Conservation (phyloP, 2,888 invertebrate species). For the Drosophila percnosoma region DNA sequence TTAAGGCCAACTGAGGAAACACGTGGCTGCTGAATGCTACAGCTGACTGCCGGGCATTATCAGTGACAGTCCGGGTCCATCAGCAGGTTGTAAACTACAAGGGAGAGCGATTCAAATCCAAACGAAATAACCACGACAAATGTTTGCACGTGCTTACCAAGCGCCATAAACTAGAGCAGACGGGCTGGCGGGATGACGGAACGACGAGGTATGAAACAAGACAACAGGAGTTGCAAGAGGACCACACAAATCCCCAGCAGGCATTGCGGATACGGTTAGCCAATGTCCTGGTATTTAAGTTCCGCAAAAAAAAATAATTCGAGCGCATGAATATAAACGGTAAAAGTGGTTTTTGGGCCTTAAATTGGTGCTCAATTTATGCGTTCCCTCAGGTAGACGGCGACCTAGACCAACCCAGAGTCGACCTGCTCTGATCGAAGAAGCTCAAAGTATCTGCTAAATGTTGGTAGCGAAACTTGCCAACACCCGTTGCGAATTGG, state of each 20-base stretch:
- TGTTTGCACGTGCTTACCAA: slow-evolving; percentile 78
- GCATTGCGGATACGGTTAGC: slow-evolving; percentile 31
- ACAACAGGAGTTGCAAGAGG: slow-evolving; percentile 4
- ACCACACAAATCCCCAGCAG: slow-evolving; percentile 49
- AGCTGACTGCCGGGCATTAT: slow-evolving; percentile 65
- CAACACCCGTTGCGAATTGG: slow-evolving; percentile 37
- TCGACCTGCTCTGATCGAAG: background rate
- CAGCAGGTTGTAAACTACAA: slow-evolving; percentile 73
- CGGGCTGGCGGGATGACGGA: background rate
- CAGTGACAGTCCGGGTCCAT: slow-evolving; percentile 59
- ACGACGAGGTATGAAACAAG: slow-evolving; percentile 13
- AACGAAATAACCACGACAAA: slow-evolving; percentile 79
- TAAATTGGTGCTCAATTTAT: slow-evolving; percentile 81
- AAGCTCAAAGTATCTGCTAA: slow-evolving; percentile 22
- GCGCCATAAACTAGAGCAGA: slow-evolving; percentile 61
- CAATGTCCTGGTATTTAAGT: slow-evolving; percentile 64
- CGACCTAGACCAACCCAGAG: slow-evolving; percentile 2
- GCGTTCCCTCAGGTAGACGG: slow-evolving; percentile 52
- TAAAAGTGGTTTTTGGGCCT: slow-evolving; percentile 79
- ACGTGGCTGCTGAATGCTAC: slow-evolving; percentile 47
- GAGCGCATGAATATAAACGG: slow-evolving; percentile 73
- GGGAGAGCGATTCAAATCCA: slow-evolving; percentile 72
- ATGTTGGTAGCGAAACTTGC: slow-evolving; percentile 47
- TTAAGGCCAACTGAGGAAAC: slow-evolving; percentile 60
- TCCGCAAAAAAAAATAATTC: slow-evolving; percentile 48